A percentile compares a stretch with the other conserved stretches of the same genome.
Conservation (phyloP, 2,113 vertebrate genomes). For the Melospiza georgiana region DNA sequence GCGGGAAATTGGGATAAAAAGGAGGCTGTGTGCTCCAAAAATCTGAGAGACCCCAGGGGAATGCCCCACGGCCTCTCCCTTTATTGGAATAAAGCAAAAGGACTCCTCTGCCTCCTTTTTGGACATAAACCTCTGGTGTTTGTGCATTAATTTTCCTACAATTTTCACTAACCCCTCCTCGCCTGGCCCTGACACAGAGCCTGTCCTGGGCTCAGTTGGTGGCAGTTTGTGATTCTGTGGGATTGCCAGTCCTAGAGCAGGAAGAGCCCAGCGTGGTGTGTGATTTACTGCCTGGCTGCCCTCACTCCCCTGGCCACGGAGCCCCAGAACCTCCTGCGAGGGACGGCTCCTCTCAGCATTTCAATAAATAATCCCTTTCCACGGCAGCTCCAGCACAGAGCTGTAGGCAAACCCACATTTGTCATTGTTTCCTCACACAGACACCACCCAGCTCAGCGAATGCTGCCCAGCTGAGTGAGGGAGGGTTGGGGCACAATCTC, state of each 20-base stretch:
- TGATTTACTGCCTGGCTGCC: background rate
- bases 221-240: accelerated
- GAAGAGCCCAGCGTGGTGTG: accelerated
- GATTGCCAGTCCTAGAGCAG: too few relatives aligned
- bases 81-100: too few relatives aligned
- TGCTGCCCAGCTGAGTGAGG: accelerated
- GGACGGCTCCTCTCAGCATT: too few relatives aligned
- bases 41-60: too few relatives aligned
- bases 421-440: background rate
- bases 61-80: too few relatives aligned
- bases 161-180: background rate
- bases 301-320: background rate
- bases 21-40: too few relatives aligned
- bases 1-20: too few relatives aligned
- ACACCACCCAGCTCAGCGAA: background rate
- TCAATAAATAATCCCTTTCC: accelerated
- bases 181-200: background rate
- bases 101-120: too few relatives aligned
- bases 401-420: background rate
- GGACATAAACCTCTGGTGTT: too few relatives aligned
- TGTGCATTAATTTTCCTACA: too few relatives aligned
- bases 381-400: background rate
- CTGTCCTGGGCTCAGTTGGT: accelerated
- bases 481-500: background rate
- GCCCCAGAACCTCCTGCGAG: accelerated